Percentiles rank a stretch among this genome's conserved stretches.
Evolutionary conservation across 2,888 invertebrate genomes (phyloP).

Genomic region (Petrolisthes cinctipes): DNA sequence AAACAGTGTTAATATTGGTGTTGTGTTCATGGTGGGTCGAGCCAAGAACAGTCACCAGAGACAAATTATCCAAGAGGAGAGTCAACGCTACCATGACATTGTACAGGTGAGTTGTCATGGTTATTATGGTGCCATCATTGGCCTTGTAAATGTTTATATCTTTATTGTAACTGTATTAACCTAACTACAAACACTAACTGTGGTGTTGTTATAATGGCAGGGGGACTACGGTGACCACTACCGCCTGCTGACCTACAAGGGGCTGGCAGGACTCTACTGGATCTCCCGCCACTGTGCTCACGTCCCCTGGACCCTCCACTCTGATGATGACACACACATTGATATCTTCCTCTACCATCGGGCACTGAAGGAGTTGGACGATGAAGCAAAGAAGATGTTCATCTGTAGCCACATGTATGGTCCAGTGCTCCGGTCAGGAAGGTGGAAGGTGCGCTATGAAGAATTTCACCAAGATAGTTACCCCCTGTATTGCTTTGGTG

Average conservation of each 20-base stretch:
- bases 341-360: conserved; percentile 56
- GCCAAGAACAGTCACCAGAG: conserved; percentile 19
- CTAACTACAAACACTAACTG: too few species aligned
- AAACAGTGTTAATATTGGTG: conserved; percentile 3
- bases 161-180: too few species aligned
- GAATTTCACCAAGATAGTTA: conserved; percentile 67
- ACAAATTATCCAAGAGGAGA: conserved; percentile 33
- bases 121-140: too few species aligned
- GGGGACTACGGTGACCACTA: conserved; percentile 66
- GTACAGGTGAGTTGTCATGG: conserved; percentile 31
- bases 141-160: too few species aligned
- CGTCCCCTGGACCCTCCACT: conserved; percentile 65
- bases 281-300: conserved; percentile 61
- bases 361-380: conserved; percentile 21
- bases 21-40: conserved; percentile 44
- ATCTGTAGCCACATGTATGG: conserved; percentile 43
- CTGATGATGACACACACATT: conserved; percentile 67
- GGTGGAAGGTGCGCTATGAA: conserved; percentile 68
- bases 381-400: conserved; percentile 4
- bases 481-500: conserved; percentile 68
- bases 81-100: conserved; percentile 29
- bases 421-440: conserved; percentile 67
- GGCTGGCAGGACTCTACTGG: conserved; percentile 66
- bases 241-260: conserved; percentile 66
- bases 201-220: conserved; percentile 34